Percentiles rank a stretch among this genome's conserved stretches.
These are phyloP conservation scores for Notocelia uddmanniana DNA, from an alignment of 2,888 invertebrate species.

Conservation along the genomic window DNA sequence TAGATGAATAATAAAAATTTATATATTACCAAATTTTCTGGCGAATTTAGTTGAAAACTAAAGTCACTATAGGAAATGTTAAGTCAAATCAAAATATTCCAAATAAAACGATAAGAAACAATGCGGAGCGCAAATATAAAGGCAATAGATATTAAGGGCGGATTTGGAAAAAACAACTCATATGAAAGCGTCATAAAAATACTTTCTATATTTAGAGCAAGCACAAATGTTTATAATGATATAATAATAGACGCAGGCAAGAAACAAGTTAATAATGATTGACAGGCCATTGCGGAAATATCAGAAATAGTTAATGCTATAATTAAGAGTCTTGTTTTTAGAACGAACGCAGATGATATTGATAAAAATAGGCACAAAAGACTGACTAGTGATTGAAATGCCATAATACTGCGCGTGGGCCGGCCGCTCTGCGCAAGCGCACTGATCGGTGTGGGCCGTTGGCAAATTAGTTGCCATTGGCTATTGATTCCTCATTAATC, in stretches of 20 bases:
- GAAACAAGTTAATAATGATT: conserved; percentile 47
- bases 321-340: not conserved
- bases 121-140: not conserved
- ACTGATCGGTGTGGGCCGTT: conserved; percentile 54
- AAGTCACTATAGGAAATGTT: not conserved
- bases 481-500: conserved; percentile 48
- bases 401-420: conserved; percentile 70
- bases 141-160: not conserved
- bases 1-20: not conserved
- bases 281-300: conserved; percentile 56
- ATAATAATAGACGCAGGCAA: conserved; percentile 7
- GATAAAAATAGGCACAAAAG: conserved; percentile 1
- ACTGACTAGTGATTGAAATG: conserved; percentile 53
- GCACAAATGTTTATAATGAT: not conserved
- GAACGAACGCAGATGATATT: conserved; percentile 3
- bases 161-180: not conserved
- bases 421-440: conserved; percentile 51
- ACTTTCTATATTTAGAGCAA: not conserved
- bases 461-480: conserved; percentile 48
- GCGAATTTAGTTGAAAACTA: not conserved
- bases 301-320: conserved; percentile 52
- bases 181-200: not conserved
- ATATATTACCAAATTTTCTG: not conserved
- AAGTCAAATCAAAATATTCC: not conserved
- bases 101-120: not conserved